These are phyloP conservation scores for Acronicta alni DNA, from an alignment of 2,888 invertebrate species.

Conservation along the genomic window DNA sequence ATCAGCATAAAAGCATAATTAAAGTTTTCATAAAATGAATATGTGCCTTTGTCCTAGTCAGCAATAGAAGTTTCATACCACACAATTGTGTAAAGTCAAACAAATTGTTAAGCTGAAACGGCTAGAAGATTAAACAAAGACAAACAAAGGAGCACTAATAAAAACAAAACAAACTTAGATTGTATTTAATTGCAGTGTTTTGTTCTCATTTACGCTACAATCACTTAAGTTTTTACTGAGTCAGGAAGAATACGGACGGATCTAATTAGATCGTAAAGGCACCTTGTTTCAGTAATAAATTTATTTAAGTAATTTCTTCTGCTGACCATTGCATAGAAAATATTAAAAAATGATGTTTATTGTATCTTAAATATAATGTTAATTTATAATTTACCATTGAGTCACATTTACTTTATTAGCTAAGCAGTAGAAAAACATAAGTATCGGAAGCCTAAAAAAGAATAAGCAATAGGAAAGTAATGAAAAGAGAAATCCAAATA, in stretches of 20 bases:
- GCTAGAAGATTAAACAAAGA: slow-evolving; percentile 22
- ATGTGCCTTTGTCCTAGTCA: neutral
- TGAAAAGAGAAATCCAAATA: slow-evolving; percentile 2
- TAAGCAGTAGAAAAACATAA: neutral
- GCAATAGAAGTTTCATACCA: slow-evolving; percentile 19
- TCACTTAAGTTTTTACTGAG: slow-evolving; percentile 27
- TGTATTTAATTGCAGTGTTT: slow-evolving; percentile 38
- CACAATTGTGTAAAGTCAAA: slow-evolving; percentile 33
- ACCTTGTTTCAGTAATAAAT: slow-evolving; percentile 20
- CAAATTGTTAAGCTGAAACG: slow-evolving; percentile 22
- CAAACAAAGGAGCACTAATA: slow-evolving; percentile 32
- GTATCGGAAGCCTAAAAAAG: neutral
- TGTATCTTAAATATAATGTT: too few relatives aligned
- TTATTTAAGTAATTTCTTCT: slow-evolving; percentile 12
- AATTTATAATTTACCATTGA: too few relatives aligned
- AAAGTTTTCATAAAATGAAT: neutral
- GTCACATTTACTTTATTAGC: too few relatives aligned
- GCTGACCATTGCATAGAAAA: neutral
- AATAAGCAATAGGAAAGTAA: too few relatives aligned
- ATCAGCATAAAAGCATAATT: too few relatives aligned
- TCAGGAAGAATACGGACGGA: slow-evolving; percentile 28
- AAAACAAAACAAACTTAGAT: slow-evolving; percentile 34
- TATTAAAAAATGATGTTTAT: neutral
- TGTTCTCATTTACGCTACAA: slow-evolving; percentile 37
- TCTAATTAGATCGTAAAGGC: slow-evolving; percentile 31